These are phyloP conservation scores for Phthorimaea operculella DNA, from an alignment of 1,140 invertebrate genomes.

Conservation along the genomic window DNA sequence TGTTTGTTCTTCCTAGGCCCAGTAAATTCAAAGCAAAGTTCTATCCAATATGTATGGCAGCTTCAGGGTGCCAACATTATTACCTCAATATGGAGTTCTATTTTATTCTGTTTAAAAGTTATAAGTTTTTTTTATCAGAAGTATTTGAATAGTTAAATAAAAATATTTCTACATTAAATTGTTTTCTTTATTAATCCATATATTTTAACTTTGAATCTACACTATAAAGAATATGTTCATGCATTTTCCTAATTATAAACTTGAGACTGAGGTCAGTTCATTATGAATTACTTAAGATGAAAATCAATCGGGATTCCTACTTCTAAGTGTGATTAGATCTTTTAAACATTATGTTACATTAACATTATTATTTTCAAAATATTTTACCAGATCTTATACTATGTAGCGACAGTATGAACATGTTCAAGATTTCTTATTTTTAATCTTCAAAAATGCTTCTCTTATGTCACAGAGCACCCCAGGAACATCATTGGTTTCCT, in stretches of 20 bases:
- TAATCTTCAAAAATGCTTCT: conserved; percentile 38
- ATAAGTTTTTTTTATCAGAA: conserved; percentile 11
- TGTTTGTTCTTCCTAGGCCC: too few species aligned
- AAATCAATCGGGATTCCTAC: too few species aligned
- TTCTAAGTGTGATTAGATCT: too few species aligned
- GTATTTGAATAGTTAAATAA: conserved; percentile 26
- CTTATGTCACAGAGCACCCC: conserved; percentile 43
- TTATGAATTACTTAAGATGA: too few species aligned
- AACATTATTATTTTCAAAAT: too few species aligned
- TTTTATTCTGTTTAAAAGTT: conserved; percentile 14
- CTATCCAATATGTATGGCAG: not conserved
- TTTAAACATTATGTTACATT: too few species aligned
- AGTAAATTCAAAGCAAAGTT: too few species aligned
- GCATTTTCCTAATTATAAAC: too few species aligned
- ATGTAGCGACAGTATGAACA: not conserved
- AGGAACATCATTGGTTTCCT: conserved; percentile 46
- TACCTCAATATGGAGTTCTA: conserved; percentile 17
- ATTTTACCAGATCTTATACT: not conserved
- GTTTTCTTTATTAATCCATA: conserved; percentile 4
- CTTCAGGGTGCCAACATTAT: not conserved
- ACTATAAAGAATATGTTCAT: too few species aligned
- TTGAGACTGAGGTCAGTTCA: too few species aligned
- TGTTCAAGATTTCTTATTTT: conserved; percentile 19
- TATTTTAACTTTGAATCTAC: not conserved
- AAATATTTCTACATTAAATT: conserved; percentile 13